Conservation (phyloP, 2,113 vertebrate genomes). For the Marmota flaviventris region DNA sequence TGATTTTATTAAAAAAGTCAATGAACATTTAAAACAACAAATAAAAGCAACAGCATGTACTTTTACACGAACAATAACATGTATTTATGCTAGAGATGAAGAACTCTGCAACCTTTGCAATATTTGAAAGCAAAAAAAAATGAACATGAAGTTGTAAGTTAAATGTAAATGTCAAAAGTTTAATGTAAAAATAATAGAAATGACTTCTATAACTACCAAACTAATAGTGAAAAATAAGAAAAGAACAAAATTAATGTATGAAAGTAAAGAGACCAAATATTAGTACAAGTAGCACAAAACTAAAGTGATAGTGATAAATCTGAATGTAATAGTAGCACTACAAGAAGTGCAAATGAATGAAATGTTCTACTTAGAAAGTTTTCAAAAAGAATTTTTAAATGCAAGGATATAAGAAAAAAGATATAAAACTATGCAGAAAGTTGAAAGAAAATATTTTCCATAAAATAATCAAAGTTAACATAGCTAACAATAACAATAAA, state of each 20-base stretch:
- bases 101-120: neutral
- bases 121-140: neutral
- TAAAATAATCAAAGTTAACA: neutral
- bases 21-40: neutral
- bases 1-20: neutral
- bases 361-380: neutral
- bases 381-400: neutral
- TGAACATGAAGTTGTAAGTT: neutral
- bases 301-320: neutral
- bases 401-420: neutral
- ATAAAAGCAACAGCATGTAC: neutral
- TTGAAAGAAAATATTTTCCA: neutral
- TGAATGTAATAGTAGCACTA: neutral
- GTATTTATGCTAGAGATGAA: neutral
- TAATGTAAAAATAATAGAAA: slow-evolving; percentile 21
- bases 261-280: neutral
- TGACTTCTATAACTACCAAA: neutral
- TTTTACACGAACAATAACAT: neutral
- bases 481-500: neutral
- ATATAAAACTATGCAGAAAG: neutral
- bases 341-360: neutral
- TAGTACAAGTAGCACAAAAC: neutral
- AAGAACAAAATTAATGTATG: neutral
- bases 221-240: neutral
- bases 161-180: neutral